A percentile compares a stretch with the other conserved stretches of the same genome.
Conservation (phyloP, 1,140 invertebrate species). For the Sinella curviseta region DNA sequence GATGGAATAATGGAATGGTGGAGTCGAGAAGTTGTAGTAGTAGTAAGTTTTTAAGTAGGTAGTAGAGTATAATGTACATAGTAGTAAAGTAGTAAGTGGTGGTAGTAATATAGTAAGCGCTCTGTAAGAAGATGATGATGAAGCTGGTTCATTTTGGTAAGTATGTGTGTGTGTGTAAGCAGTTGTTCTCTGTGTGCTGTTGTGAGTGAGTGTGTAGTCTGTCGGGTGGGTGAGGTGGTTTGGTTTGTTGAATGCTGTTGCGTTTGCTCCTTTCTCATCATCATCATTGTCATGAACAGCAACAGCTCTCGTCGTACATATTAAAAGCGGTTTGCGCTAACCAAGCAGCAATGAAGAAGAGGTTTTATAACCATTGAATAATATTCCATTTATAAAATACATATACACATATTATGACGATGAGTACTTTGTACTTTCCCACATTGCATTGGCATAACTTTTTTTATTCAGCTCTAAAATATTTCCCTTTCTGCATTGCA, state of each 20-base stretch:
- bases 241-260: background rate
- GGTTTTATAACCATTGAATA: background rate
- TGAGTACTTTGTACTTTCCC: background rate
- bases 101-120: background rate
- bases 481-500: no score
- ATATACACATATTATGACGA: no score
- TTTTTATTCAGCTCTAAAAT: no score
- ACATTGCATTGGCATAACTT: no score
- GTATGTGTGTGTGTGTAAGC: background rate
- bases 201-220: slow-evolving; percentile 2
- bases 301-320: background rate
- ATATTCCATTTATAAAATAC: no score
- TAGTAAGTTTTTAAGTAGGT: background rate
- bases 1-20: background rate
- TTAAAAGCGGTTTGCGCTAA: background rate
- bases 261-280: background rate
- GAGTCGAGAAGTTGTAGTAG: background rate
- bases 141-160: no score
- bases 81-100: background rate
- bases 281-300: background rate
- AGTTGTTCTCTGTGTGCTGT: background rate
- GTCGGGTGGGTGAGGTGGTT: slow-evolving; percentile 9
- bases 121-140: background rate
- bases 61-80: background rate
- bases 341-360: background rate